Conservation (phyloP, 2,888 invertebrate species). For the Heterodera filipjevi region DNA sequence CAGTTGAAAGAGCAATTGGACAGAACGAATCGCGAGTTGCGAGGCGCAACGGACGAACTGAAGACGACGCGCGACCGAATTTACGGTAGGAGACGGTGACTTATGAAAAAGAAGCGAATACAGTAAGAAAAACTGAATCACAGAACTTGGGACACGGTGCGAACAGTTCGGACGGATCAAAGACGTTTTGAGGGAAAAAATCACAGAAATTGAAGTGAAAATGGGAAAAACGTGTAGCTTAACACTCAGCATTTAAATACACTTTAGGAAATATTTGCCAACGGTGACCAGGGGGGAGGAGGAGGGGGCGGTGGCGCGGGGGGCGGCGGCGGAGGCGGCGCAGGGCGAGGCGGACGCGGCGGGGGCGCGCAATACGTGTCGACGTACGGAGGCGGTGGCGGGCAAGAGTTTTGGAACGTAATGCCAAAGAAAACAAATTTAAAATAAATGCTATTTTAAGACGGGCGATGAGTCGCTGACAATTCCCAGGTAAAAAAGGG, state of each 20-base stretch:
- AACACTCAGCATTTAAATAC: neutral
- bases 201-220: constrained; percentile 26
- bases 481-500: neutral
- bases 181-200: constrained; percentile 16
- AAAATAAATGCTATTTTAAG: neutral
- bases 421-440: neutral
- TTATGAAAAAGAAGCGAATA: neutral
- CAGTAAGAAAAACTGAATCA: neutral
- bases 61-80: constrained; percentile 23
- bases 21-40: constrained; percentile 17
- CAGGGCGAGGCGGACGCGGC: neutral
- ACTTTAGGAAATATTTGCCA: neutral
- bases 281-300: neutral
- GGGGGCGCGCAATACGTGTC: neutral
- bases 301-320: neutral
- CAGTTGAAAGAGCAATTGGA: constrained; percentile 21
- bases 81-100: no score
- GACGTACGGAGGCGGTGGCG: neutral
- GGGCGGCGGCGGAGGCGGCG: neutral
- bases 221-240: neutral
- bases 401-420: neutral
- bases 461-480: neutral
- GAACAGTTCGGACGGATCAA: constrained; percentile 24
- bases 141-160: constrained; percentile 22
- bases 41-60: constrained; percentile 13